phyloP scores from a whole-genome alignment of 2,113 vertebrate genomes.

The Ictalurus furcatus region DNA sequence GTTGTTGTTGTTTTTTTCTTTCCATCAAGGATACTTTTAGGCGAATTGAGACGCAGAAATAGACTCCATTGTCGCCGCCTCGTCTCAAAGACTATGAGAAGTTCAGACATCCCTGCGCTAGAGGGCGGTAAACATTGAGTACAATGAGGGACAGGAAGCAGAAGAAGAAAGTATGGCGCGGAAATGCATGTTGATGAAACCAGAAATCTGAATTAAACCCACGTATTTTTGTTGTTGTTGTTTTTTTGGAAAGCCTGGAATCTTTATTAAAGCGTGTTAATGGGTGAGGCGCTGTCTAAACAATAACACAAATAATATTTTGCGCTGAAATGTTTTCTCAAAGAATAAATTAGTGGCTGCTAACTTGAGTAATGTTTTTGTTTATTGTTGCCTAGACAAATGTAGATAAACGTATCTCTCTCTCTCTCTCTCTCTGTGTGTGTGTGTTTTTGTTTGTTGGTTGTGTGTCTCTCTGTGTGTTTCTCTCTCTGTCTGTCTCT shows the following conservation, averaged over 20 bases:
- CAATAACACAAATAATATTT: too few species aligned
- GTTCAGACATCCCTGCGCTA: background rate
- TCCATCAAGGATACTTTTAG: too few species aligned
- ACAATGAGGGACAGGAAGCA: background rate
- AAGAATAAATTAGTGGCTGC: background rate
- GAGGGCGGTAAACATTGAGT: background rate
- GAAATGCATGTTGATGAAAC: background rate
- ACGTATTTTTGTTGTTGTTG: background rate
- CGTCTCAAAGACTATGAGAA: too few species aligned
- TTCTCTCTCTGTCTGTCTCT: too few species aligned
- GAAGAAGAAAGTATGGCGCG: constrained; percentile 1
- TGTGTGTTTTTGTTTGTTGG: too few species aligned
- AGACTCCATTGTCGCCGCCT: too few species aligned
- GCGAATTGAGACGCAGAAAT: too few species aligned
- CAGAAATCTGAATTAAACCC: background rate
- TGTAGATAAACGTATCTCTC: background rate
- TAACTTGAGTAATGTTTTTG: background rate
- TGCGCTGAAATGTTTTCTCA: background rate
- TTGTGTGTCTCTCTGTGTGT: too few species aligned
- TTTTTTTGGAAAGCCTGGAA: background rate
- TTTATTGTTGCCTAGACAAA: background rate
- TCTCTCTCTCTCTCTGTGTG: too few species aligned
- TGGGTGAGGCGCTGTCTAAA: constrained; percentile 7
- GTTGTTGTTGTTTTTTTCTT: too few species aligned
- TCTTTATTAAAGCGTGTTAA: background rate